Base-by-base conservation (phyloP, 2,113 vertebrate species). In the Arothron firmamentum region DNA sequence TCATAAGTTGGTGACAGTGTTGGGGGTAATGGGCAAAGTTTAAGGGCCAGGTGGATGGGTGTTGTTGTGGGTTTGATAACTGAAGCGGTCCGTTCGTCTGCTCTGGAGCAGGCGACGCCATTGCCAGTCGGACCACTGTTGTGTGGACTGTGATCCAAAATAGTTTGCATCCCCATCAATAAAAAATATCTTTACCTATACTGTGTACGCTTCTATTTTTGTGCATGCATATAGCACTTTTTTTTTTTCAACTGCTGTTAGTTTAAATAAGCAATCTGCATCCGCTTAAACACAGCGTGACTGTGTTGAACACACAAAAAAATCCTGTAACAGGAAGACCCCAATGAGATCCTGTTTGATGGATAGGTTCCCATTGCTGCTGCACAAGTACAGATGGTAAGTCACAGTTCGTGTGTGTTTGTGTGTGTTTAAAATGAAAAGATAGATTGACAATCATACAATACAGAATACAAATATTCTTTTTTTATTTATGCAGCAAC, bases 321-420 rank as follows among this genome's bases (percentile, higher is more conserved):
- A 75, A 56, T 31, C 43, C 59, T 48, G 55, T 34, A 53, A 75
- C 72, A 87, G 85, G 79, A 84, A 85, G 67, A 52, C 18, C 55
- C 34, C 17, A 23, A 5, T 67, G 78, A 59, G 70, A 68, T 74
- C 52, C 4, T 18, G 20, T 77, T 75, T 90, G 88, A 90, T 75
- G 78, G 87, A 90, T 84, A 62, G 70, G 82, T 91, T 90, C 86
- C 86, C 76, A 87, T 88, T 84, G 78, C 70, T 79, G 76, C 67
- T 62, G 61, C 72, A 65, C 45, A 77, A 79, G 78, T 79, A 81
- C 67, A 1, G 3, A 79, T 72, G 69, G 57, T 65, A 62, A 50
- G 51, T 38, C 34, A 20, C 23, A 45, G 51, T 17, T 55, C 46
- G 47, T 56, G 15, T 68, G 17, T 54, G 47, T 41, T 43, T 49